Evolutionary conservation across 2,797 vertebrate species (phyloP).

Genomic region (Aselliscus stoliczkanus): DNA sequence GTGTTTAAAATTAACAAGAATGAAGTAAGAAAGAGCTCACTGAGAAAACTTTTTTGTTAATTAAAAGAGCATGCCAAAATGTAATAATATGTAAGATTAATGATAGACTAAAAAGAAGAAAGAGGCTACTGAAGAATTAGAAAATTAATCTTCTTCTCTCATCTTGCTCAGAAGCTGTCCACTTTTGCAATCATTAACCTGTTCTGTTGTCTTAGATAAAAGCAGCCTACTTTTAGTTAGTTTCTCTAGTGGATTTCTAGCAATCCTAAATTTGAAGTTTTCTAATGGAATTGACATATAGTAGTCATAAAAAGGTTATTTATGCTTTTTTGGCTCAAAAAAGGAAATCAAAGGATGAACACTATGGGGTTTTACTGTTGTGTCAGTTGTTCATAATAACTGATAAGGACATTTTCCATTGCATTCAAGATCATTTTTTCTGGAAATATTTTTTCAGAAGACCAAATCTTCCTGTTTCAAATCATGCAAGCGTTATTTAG

Average conservation of each 20-base stretch:
- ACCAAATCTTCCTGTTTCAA: background rate
- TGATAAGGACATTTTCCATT: background rate
- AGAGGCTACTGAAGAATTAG: background rate
- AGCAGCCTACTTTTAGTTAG: background rate
- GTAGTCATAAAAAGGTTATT: background rate
- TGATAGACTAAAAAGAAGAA: background rate
- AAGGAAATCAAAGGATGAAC: background rate
- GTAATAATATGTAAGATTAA: background rate
- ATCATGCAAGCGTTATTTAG: background rate
- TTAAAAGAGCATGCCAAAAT: background rate
- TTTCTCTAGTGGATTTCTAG: background rate
- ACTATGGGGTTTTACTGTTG: background rate
- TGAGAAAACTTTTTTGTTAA: background rate
- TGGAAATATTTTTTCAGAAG: background rate
- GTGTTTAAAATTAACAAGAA: background rate
- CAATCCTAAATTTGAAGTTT: background rate
- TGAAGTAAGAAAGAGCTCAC: background rate
- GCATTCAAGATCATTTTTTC: background rate
- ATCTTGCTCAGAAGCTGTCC: background rate
- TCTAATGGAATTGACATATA: background rate
- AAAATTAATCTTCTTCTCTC: background rate
- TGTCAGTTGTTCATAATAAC: background rate
- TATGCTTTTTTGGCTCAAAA: background rate
- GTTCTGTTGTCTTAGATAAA: background rate
- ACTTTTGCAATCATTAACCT: background rate